A percentile compares a stretch with the other conserved stretches of the same genome.
Evolutionary conservation across 2,888 invertebrate species (phyloP).

Genomic region (Acanthopleura granulata): DNA sequence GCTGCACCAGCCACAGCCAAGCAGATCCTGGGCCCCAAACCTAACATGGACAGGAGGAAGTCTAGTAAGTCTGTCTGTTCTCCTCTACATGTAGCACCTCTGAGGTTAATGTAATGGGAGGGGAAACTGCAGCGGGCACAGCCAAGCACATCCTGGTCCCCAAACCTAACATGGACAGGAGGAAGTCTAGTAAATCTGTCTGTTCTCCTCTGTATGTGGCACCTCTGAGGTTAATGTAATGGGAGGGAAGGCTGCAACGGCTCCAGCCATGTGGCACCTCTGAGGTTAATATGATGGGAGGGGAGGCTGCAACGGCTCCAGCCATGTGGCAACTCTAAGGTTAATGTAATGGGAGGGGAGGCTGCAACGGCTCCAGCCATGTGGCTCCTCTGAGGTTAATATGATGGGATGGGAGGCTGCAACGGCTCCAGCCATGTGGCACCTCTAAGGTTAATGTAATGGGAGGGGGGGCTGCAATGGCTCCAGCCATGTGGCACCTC

Average conservation of each 20-base stretch:
- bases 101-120: slow-evolving; percentile 25
- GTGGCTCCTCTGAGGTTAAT: no score
- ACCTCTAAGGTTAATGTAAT: no score
- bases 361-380: no score
- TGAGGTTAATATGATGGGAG: neutral
- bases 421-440: slow-evolving; percentile 46
- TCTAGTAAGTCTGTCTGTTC: neutral
- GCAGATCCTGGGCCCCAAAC: slow-evolving; percentile 41
- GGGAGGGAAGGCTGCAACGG: slow-evolving; percentile 44
- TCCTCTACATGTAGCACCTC: no score
- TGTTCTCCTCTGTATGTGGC: neutral
- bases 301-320: no score
- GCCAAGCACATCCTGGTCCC: slow-evolving; percentile 49
- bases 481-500: no score
- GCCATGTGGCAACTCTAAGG: no score
- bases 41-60: neutral
- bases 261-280: slow-evolving; percentile 42
- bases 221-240: no score
- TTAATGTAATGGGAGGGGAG: no score
- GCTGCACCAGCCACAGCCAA: slow-evolving; percentile 42
- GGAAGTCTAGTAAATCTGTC: neutral
- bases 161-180: neutral
- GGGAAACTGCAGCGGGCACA: slow-evolving; percentile 40
- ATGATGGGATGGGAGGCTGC: slow-evolving; percentile 43
- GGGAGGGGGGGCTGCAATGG: no score